Conservation (phyloP, 2,797 vertebrate species). For the Ctenochaetus hawaiiensis region DNA sequence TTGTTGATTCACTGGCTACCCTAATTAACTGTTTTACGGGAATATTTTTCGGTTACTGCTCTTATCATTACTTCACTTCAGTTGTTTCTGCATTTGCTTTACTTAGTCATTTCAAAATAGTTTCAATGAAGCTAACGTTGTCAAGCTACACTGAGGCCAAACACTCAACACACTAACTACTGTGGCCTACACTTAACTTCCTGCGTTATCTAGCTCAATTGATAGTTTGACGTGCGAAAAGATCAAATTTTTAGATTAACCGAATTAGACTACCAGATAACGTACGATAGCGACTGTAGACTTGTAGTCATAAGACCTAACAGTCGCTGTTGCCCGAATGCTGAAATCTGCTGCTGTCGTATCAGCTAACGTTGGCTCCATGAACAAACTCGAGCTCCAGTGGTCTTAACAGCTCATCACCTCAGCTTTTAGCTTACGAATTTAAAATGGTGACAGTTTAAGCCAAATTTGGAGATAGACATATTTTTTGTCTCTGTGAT, state of each 20-base stretch:
- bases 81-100: background rate
- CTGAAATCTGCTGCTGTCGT: constrained; percentile 31
- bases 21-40: background rate
- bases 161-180: constrained; percentile 58
- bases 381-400: constrained; percentile 20
- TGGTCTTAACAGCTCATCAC: background rate
- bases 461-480: background rate
- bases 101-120: constrained; percentile 13
- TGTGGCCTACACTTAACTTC: constrained; percentile 76
- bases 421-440: background rate
- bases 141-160: constrained; percentile 59
- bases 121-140: constrained; percentile 56
- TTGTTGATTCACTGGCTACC: background rate
- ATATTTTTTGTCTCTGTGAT: background rate
- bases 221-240: constrained; percentile 7
- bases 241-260: background rate
- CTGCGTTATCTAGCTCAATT: constrained; percentile 39
- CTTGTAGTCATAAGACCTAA: background rate
- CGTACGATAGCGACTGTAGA: background rate
- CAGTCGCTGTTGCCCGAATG: background rate
- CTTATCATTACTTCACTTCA: background rate
- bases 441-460: background rate
- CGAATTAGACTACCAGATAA: background rate
- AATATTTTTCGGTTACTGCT: background rate
- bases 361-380: constrained; percentile 43